Evolutionary conservation across 2,888 invertebrate genomes (phyloP), one percentile per base, ranked within the genome.

Genomic region (Andrena praecox): DNA sequence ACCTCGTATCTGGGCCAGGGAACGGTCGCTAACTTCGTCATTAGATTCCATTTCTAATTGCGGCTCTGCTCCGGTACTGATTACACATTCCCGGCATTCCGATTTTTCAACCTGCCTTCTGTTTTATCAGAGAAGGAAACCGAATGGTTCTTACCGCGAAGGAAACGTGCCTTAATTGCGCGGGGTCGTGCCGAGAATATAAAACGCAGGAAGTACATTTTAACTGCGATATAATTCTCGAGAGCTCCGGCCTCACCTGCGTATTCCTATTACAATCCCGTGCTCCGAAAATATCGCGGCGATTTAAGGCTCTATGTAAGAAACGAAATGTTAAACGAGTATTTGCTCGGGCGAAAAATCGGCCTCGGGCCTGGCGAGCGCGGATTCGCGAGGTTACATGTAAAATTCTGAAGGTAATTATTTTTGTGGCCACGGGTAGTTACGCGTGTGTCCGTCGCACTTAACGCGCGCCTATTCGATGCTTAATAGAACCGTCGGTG

Each of bases 401-500:
- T 54, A 27, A 85, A 83, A 82, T 42, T 73, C 81, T 74, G 77
- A 84, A 85, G 69, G 80, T 77, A 77, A 87, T 87, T 87, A 87
- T 81, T 76, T 78, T 62, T 59, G 64, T 71, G 33, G 42, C 59
- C 59, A 54, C 29, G 16, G 56, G 70, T 60, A 54, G 70, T 84
- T 71, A 70, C 64, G 33, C 56, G 75, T 27, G 77, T 76, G 76
- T 78, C 73, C 73, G 75, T 70, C 75, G 33, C 74, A 59, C 54
- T 27, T 71, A 54, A 20, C 75, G 35, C 60, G 71, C 66, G 67
- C 24, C 60, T 75, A 56, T 52, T 48, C 67, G 29, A 56, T 79
- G 86, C 71, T 80, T 86, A 84, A 88, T 86, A 88, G 88, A 88
- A 86, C 86, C 80, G 88, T 88, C 78, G 84, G 87, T 84, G 85